phyloP scores from a whole-genome alignment of 2,797 vertebrate species.

The Pelochelys cantorii region DNA sequence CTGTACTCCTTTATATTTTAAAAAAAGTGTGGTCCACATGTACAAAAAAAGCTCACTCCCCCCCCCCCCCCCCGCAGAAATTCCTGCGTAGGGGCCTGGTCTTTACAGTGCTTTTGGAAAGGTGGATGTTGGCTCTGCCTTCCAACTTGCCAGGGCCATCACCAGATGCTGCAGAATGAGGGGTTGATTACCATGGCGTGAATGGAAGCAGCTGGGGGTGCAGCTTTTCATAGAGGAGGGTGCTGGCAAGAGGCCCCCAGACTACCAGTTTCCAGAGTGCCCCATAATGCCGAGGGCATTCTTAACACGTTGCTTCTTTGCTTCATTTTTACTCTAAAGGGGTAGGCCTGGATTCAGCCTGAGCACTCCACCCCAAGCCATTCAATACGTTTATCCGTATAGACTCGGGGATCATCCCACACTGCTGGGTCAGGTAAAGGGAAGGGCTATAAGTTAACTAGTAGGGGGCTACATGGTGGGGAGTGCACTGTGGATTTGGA shows the following conservation, averaged over 20 bases:
- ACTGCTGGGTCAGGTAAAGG: not conserved
- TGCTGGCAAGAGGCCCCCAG: not conserved
- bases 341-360: not conserved
- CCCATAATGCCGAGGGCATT: too few species aligned
- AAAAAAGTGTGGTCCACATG: too few species aligned
- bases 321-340: not conserved
- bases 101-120: not conserved
- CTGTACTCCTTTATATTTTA: too few species aligned
- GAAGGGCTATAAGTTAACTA: not conserved
- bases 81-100: too few species aligned
- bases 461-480: too few species aligned
- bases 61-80: too few species aligned
- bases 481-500: too few species aligned
- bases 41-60: too few species aligned
- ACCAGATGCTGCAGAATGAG: not conserved
- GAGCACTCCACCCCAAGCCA: not conserved
- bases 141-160: not conserved
- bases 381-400: accelerated
- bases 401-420: not conserved
- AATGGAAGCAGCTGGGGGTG: not conserved
- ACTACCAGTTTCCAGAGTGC: not conserved
- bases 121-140: not conserved
- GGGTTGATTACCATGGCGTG: not conserved
- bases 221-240: not conserved
- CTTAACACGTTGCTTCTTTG: not conserved